A percentile compares a stretch with the other conserved stretches of the same genome.
Conservation (phyloP, 2,888 invertebrate species). For the Lasioglossum malachurum region DNA sequence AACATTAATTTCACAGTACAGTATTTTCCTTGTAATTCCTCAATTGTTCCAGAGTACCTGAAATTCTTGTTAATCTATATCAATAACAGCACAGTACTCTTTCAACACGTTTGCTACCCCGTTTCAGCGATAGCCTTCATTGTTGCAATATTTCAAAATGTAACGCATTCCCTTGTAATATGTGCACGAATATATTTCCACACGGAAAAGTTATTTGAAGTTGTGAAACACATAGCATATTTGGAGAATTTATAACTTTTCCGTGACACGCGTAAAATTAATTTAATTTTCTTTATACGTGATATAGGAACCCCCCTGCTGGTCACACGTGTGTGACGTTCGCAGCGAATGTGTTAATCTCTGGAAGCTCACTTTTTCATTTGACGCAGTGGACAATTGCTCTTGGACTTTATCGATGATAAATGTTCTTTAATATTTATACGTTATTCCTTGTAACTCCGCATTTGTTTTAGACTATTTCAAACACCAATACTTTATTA, state of each 20-base stretch:
- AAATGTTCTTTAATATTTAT: not conserved
- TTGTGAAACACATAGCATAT: not conserved
- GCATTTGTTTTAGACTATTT: not conserved
- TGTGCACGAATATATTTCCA: not conserved
- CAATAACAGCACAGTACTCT: not conserved
- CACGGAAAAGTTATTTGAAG: not conserved
- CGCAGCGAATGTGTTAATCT: not conserved
- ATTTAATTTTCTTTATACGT: not conserved
- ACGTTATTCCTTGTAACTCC: no score
- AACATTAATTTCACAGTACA: not conserved
- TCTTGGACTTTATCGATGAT: not conserved
- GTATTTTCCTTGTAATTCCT: not conserved
- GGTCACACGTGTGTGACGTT: not conserved
- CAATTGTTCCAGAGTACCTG: not conserved
- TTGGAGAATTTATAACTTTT: not conserved
- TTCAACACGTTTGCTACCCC: not conserved
- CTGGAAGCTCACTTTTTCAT: not conserved
- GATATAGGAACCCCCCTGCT: not conserved
- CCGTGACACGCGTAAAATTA: not conserved
- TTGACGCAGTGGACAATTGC: not conserved
- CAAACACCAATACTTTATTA: not conserved
- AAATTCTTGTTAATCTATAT: not conserved
- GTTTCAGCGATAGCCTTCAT: not conserved
- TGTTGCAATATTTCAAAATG: not conserved
- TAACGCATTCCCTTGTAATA: not conserved